Evolutionary conservation across 2,113 vertebrate genomes (phyloP).

Genomic region (Mohoua ochrocephala): DNA sequence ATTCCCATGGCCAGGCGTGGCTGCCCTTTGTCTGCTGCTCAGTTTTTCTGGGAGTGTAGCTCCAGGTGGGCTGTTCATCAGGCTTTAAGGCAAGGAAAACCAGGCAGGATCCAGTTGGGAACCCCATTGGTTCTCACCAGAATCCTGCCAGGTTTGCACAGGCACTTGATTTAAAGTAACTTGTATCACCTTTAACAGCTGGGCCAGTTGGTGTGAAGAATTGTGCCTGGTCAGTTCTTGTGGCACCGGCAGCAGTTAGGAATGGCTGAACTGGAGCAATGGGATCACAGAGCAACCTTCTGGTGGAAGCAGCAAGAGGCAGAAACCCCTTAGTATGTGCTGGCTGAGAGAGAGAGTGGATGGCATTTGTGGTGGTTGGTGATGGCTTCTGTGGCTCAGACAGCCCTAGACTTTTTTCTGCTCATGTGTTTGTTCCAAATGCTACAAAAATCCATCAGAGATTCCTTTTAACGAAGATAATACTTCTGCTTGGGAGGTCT

Average conservation of each 20-base stretch:
- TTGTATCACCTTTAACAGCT: background rate
- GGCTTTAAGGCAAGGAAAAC: background rate
- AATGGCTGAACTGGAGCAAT: background rate
- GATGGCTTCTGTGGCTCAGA: background rate
- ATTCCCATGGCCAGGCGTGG: background rate
- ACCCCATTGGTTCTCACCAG: accelerated
- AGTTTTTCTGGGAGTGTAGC: background rate
- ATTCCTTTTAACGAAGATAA: background rate
- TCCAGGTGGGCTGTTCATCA: background rate
- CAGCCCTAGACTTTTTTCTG: background rate
- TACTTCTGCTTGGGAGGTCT: slow-evolving; percentile 24
- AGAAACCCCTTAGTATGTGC: background rate
- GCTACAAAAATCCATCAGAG: background rate
- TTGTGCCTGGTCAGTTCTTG: background rate
- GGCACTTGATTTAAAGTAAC: background rate
- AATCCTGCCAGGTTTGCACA: background rate
- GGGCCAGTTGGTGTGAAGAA: background rate
- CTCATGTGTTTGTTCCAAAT: background rate
- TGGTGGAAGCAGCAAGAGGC: background rate
- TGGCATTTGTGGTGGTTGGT: background rate
- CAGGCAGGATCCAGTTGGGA: background rate
- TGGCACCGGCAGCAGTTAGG: background rate
- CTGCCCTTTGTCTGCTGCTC: background rate
- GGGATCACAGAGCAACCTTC: background rate
- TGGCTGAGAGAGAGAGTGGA: background rate